Base-by-base conservation (phyloP, 2,797 vertebrate genomes). In the Pygocentrus nattereri region DNA sequence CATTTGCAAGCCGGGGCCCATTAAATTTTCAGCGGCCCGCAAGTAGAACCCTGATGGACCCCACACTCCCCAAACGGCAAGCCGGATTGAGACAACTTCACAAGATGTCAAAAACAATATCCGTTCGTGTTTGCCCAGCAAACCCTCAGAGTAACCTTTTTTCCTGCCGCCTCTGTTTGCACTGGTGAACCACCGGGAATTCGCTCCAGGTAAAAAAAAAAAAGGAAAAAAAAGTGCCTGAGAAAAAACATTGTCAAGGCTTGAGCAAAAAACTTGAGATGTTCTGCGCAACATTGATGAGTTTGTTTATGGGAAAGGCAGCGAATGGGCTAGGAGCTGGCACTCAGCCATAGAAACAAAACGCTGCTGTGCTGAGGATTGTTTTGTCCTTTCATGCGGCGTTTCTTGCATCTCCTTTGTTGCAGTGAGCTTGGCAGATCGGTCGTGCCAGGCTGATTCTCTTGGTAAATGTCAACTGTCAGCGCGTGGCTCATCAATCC, bases 21-120 rank as follows among this genome's bases (percentile, higher is more conserved):
- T 98, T 96, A 97, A 97, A 97, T 94, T 97, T 97, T 95, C 93
- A 97, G 92, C 85, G 94, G 90, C 90, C 93, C 91, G 88, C 87
- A 94, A 91, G 88, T 88, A 90, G 90, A 93, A 91, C 94, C 96
- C 94, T 94, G 94, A 95, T 96, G 96, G 95, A 95, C 96, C 90
- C 68, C 68, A 59, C 79, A 88, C 90, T 94, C 92, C 93, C 94
- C 92, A 90, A 91, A 94, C 95, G 95, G 93, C 93, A 93, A 90
- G 85, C 87, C 92, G 91, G 93, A 95, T 86, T 90, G 92, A 95
- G 92, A 94, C 94, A 93, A 94, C 94, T 95, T 96, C 95, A 95
- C 94, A 93, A 94, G 93, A 95, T 95, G 96, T 97, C 96, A 96
- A 87, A 91, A 95, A 95, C 92, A 94, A 95, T 96, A 95, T 95